Evolutionary conservation across 2,888 invertebrate species (phyloP).

Genomic region (Luffia ferchaultella): DNA sequence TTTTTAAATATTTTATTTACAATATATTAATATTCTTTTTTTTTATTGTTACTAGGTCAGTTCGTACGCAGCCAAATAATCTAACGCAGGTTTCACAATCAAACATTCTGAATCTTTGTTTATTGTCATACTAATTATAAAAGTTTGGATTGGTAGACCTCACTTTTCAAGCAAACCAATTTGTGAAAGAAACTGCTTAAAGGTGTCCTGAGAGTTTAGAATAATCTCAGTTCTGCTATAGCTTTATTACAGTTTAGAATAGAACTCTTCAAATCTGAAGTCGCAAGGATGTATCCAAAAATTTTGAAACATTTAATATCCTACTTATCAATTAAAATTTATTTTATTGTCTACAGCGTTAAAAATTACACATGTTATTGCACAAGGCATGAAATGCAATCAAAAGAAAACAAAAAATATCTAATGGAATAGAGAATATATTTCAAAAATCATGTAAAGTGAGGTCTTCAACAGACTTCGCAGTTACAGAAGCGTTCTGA

Average conservation of each 20-base stretch:
- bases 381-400: neutral
- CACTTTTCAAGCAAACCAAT: neutral
- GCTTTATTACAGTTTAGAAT: neutral
- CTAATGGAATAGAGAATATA: no score
- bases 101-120: neutral
- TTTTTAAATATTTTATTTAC: slow-evolving; percentile 51
- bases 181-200: no score
- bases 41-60: slow-evolving; percentile 15
- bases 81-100: neutral
- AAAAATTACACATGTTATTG: neutral
- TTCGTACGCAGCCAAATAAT: slow-evolving; percentile 1
- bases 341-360: neutral
- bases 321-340: neutral
- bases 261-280: no score
- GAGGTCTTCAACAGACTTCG: neutral
- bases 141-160: neutral
- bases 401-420: neutral
- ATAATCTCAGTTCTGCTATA: neutral
- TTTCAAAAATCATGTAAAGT: no score
- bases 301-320: no score
- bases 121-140: neutral
- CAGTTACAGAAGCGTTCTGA: no score
- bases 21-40: slow-evolving; percentile 63
- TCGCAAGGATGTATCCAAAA: no score
- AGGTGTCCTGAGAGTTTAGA: no score